Evolutionary conservation across 1,140 invertebrate genomes (phyloP).

Genomic region (Thaumetopoea pityocampa): DNA sequence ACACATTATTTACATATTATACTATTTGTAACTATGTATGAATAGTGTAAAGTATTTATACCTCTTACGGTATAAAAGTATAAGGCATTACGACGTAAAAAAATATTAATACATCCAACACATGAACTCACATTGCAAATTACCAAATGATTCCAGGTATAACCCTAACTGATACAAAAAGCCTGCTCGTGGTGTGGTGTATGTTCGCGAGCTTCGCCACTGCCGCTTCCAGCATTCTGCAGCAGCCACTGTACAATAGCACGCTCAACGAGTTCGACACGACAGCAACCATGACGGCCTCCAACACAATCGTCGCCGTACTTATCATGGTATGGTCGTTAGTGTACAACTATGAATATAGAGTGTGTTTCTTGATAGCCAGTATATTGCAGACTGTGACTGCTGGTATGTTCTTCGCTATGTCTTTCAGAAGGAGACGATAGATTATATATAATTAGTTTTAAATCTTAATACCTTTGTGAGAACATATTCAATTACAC

Average conservation of each 20-base stretch:
- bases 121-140: too few relatives aligned
- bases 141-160: conserved; percentile 66
- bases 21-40: too few relatives aligned
- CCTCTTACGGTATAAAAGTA: too few relatives aligned
- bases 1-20: too few relatives aligned
- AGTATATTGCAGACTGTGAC: conserved; percentile 49
- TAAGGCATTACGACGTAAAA: too few relatives aligned
- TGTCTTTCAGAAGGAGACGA: conserved; percentile 54
- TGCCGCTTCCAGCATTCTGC: conserved; percentile 47
- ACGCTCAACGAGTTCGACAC: conserved; percentile 63
- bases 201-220: conserved; percentile 58
- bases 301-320: conserved; percentile 51
- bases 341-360: conserved; percentile 53
- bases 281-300: conserved; percentile 55
- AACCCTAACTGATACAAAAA: conserved; percentile 44
- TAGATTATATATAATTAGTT: too few relatives aligned
- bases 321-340: conserved; percentile 53
- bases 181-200: conserved; percentile 57
- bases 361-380: conserved; percentile 58
- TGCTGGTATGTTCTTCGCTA: conserved; percentile 46
- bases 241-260: conserved; percentile 59
- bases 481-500: too few relatives aligned
- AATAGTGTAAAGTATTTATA: too few relatives aligned
- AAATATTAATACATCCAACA: too few relatives aligned
- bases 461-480: too few relatives aligned